Evolutionary conservation across 2,113 vertebrate species (phyloP), one percentile per base, ranked within the genome.

Genomic region (Condylura cristata): DNA sequence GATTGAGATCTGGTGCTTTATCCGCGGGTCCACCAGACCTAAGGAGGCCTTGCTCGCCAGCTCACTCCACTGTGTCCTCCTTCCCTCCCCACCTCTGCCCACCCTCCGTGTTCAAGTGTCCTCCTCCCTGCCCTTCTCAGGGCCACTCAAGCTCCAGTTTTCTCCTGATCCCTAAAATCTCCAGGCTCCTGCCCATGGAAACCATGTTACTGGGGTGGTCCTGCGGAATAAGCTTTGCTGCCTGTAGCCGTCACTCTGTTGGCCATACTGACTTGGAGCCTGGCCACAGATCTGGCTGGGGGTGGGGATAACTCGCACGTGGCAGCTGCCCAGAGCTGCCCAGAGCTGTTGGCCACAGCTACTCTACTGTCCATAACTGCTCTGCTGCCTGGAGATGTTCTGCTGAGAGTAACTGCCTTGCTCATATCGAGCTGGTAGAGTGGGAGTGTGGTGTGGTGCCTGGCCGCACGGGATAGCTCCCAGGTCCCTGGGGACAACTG

Each of bases 31-130:
- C 99, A 99, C 99, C 99, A 99, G 99, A 99, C 99, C 99, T 99
- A 99, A 98, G 99, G 99, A 99, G 99, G 99, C 99, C 99, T 99
- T 99, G 99, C 98, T 99, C 99, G 99, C 99, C 99, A 99, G 99
- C 99, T 99, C 99, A 99, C 99, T 98, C 99, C 99, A 98, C 99
- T 99, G 97, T 99, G 99, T 97, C 98, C 98, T 98, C 99, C 98
- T 98, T 99, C 98, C 99, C 99, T 98, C 97, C 96, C 99, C 99
- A 98, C 98, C 98, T 98, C 99, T 99, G 98, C 99, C 99, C 99
- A 99, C 99, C 99, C 99, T 98, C 99, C 99, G 17, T 99, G 98
- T 96, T 99, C 99, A 98, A 99, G 99, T 98, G 99, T 99, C 86
- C 99, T 99, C 96, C 99, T 98, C 99, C 95, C 99, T 99, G 96